These are phyloP conservation scores for Agonopterix arenella DNA, from an alignment of 2,888 invertebrate genomes.

Conservation along the genomic window DNA sequence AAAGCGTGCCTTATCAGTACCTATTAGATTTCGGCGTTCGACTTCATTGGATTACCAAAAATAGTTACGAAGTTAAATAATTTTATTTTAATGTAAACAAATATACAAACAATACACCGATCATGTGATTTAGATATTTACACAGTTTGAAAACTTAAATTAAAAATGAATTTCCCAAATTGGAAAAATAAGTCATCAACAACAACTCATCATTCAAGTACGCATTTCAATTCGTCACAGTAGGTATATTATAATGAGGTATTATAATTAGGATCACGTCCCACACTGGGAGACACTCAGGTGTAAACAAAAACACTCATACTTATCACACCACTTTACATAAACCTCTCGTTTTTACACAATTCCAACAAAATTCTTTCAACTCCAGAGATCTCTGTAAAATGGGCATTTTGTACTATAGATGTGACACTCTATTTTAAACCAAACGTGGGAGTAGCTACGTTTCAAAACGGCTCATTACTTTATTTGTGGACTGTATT, in stretches of 20 bases:
- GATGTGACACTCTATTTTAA: conserved; percentile 38
- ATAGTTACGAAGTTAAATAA: no score
- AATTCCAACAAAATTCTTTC: neutral
- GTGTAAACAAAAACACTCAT: conserved; percentile 15
- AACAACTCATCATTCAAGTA: neutral
- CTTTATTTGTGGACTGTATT: conserved; percentile 13
- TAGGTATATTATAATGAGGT: conserved; percentile 15
- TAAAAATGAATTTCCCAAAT: no score
- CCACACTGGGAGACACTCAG: conserved; percentile 12
- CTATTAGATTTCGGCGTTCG: no score
- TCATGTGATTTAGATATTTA: no score
- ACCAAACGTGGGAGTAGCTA: conserved; percentile 38
- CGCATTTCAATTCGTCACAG: conserved; percentile 6
- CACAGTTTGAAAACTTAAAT: no score
- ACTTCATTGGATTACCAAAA: no score
- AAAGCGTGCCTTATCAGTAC: no score
- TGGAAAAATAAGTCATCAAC: no score
- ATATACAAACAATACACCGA: no score
- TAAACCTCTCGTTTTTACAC: conserved; percentile 14
- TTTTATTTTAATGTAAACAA: no score
- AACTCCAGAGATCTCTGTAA: conserved; percentile 4
- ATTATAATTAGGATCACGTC: conserved; percentile 29
- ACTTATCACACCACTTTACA: conserved; percentile 19
- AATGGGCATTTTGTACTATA: conserved; percentile 8
- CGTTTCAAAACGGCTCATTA: conserved; percentile 41